Evolutionary conservation across 2,797 vertebrate genomes (phyloP), one percentile per base, ranked within the genome.

Genomic region (Vipera ursinii): DNA sequence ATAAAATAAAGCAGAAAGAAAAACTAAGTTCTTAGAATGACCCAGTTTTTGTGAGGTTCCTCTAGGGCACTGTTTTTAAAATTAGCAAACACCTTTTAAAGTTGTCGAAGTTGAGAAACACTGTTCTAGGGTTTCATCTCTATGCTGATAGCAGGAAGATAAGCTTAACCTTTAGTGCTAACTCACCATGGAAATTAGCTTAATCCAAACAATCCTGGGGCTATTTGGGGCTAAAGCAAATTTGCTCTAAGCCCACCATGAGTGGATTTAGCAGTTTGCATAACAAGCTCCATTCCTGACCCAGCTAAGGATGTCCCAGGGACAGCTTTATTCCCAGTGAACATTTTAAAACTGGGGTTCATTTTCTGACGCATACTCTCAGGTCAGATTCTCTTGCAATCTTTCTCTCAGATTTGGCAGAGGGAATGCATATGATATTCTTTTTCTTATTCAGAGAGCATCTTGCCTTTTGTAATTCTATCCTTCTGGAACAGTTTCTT

Each of bases 401-500:
- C 51, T 92, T 89, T 44, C 59, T 38, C 20, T 0, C 0, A 87
- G 91, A 93, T 91, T 82, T 93, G 53, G 93, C 89, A 10, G 90
- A 91, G 24, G 38, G n/a, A 91, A 92, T 89, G 92, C 88, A 4
- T 85, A 90, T 65, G 93, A 85, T 78, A 51, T 0, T 78, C 73
- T 86, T 94, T 87, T 90, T 90, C 86, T 73, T 73, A n/a, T 0
- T 86, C 89, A 92, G 92, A 82, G 63, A 78, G n/a, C 92, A 65
- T 93, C 92, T 95, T 95, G 89, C 60, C 90, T 94, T 93, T 95
- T 92, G 90, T 94, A 91, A 92, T 96, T 96, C 93, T 86, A 51
- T 94, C 93, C 93, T 92, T 56, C 94, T 94, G 86, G 22, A 96
- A 95, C 92, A 95, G 93, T 90, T 51, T 90, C 94, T 96, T 94